These are phyloP conservation scores for Calidris pugnax DNA, from an alignment of 2,113 vertebrate genomes.

Conservation along the genomic window DNA sequence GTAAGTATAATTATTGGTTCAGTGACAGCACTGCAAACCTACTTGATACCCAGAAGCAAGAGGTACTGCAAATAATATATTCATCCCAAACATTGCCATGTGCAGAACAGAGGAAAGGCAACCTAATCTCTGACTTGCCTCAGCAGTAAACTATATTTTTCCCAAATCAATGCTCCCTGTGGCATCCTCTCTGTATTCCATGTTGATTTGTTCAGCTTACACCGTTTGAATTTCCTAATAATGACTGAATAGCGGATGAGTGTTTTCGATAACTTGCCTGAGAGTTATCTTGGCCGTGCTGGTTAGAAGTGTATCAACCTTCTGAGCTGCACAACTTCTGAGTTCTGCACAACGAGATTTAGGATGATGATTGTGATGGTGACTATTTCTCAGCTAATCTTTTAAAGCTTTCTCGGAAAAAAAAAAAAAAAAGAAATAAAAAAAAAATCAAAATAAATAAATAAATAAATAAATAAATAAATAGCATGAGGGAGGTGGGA, in stretches of 20 bases:
- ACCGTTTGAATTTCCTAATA: slow-evolving; percentile 25
- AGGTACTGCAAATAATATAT: background rate
- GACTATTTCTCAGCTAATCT: slow-evolving; percentile 78
- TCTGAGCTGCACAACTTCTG: background rate
- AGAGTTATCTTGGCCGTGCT: background rate
- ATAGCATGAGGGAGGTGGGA: background rate
- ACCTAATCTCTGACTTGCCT: background rate
- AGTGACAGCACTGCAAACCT: background rate
- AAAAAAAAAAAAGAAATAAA: background rate
- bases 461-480: background rate
- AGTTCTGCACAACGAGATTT: background rate
- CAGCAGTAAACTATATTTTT: background rate
- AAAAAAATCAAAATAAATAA: background rate
- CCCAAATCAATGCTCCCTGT: background rate
- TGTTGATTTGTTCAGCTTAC: slow-evolving; percentile 43
- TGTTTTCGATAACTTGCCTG: background rate
- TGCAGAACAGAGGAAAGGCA: background rate
- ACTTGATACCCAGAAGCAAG: background rate
- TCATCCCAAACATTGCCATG: background rate
- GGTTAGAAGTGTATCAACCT: background rate
- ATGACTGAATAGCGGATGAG: background rate
- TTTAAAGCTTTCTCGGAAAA: slow-evolving; percentile 80
- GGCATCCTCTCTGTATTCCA: background rate
- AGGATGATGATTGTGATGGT: slow-evolving; percentile 58
- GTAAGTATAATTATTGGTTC: background rate